Evolutionary conservation across 2,113 vertebrate species (phyloP), one percentile per base, ranked within the genome.

Genomic region (Lethenteron reissneri): DNA sequence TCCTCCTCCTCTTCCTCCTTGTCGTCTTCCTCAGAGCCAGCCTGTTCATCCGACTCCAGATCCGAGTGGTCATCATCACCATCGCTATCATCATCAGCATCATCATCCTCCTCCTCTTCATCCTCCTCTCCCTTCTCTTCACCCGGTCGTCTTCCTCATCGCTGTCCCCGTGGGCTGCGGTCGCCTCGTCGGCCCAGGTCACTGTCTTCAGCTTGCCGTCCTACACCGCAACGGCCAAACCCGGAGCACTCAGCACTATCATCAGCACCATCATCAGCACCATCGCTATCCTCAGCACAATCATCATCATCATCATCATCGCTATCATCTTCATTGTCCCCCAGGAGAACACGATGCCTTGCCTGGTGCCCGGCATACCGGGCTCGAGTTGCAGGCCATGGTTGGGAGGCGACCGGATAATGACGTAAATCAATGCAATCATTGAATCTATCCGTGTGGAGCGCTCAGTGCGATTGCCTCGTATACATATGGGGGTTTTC

Each of bases 41-140:
- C 9, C 64, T 25, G n/a, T 14, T 74, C 75, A 2, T 84, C 81
- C 1, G 85, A 87, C 9, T 84, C 85, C 64, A 90, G 78, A 76
- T 92, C 89, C 0, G 83, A 86, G 76, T 85, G 83, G 71, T 77
- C 74, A 3, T 84, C 83, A 1, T 81, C 77, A 1, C 72, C 56
- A 1, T 74, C 73, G 5, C 74, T 78, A 14, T 72, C 74, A 0
- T 8, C 2, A 4, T 60, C 74, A 21, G 21, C 21, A 2, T 72
- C 81, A 4, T 76, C 74, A 1, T 78, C 76, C 1, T 71, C 79
- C 5, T 76, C 76, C 0, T 76, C 75, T 3, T 75, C 79, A 15
- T 58, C 12, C 8, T 76, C 79, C 0, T 74, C 78, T 1, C 76
- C 75, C 6, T 57, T 75, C 14, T 11, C 72, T 19, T 74, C 74